Percentiles rank a stretch among this genome's conserved stretches.
phyloP scores from a whole-genome alignment of 2,113 vertebrate species.

The Dinomys branickii region DNA sequence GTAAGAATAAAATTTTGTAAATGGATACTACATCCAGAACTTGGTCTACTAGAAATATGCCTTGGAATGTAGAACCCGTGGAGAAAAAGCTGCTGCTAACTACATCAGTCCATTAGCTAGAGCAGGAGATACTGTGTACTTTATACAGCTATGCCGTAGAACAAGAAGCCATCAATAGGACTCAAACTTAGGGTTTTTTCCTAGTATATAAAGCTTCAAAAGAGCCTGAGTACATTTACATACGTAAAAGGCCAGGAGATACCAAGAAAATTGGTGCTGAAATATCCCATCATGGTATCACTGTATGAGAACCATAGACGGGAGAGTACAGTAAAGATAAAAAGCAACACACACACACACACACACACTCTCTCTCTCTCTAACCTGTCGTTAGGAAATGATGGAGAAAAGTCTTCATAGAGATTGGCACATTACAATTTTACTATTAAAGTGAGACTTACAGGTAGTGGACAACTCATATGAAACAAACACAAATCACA shows the following conservation, averaged over 20 bases:
- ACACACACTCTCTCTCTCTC: too few relatives aligned
- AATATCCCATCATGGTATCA: not conserved
- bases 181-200: not conserved
- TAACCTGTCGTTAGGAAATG: not conserved
- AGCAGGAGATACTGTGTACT: not conserved
- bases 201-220: constrained; percentile 59
- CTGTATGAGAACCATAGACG: not conserved
- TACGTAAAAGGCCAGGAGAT: constrained; percentile 45
- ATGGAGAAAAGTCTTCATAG: not conserved
- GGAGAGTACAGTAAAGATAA: constrained; percentile 36
- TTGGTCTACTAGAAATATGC: not conserved
- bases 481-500: not conserved
- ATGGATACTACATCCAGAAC: not conserved
- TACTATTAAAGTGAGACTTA: constrained; percentile 2
- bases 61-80: not conserved
- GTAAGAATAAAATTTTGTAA: constrained; percentile 1
- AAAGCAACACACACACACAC: not conserved
- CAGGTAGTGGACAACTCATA: not conserved
- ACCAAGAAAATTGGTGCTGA: not conserved
- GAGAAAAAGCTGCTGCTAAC: not conserved
- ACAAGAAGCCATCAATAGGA: not conserved
- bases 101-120: not conserved
- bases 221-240: constrained; percentile 25
- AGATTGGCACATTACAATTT: not conserved
- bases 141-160: not conserved